A percentile compares a stretch with the other conserved stretches of the same genome.
Conservation (phyloP, 2,797 vertebrate genomes). For the Etheostoma perlongum region DNA sequence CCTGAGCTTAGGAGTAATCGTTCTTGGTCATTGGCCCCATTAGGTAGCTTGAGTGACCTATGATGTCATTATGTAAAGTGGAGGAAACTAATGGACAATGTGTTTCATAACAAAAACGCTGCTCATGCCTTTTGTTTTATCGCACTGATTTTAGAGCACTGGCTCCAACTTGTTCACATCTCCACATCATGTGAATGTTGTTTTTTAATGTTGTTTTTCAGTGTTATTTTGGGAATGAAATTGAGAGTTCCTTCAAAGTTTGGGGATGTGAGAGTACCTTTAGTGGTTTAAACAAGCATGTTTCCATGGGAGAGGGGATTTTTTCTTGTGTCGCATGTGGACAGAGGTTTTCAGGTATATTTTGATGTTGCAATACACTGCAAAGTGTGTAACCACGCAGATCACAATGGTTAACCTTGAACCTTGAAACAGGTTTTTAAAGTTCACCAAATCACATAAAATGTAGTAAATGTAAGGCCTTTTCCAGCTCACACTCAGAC, state of each 20-base stretch:
- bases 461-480: neutral
- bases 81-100: slow-evolving; percentile 56
- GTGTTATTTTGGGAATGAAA: slow-evolving; percentile 63
- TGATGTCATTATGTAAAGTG: slow-evolving; percentile 70
- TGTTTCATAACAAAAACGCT: slow-evolving; percentile 24
- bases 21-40: slow-evolving; percentile 73
- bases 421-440: slow-evolving; percentile 1
- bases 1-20: slow-evolving; percentile 63
- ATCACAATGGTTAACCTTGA: slow-evolving; percentile 6
- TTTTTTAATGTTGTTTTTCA: slow-evolving; percentile 61
- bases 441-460: neutral
- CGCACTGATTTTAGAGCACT: slow-evolving; percentile 3
- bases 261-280: slow-evolving; percentile 79
- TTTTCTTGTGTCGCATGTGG: slow-evolving; percentile 45
- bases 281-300: slow-evolving; percentile 59
- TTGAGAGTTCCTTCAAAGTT: slow-evolving; percentile 71
- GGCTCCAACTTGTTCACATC: slow-evolving; percentile 21
- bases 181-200: slow-evolving; percentile 33
- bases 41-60: slow-evolving; percentile 68
- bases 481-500: neutral
- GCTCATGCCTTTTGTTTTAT: slow-evolving; percentile 11
- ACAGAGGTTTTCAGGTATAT: slow-evolving; percentile 47
- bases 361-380: slow-evolving; percentile 45
- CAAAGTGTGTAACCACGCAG: slow-evolving; percentile 7
- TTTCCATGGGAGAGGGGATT: slow-evolving; percentile 64